Base-by-base conservation (phyloP, 2,888 invertebrate species). In the Leucoma salicis region DNA sequence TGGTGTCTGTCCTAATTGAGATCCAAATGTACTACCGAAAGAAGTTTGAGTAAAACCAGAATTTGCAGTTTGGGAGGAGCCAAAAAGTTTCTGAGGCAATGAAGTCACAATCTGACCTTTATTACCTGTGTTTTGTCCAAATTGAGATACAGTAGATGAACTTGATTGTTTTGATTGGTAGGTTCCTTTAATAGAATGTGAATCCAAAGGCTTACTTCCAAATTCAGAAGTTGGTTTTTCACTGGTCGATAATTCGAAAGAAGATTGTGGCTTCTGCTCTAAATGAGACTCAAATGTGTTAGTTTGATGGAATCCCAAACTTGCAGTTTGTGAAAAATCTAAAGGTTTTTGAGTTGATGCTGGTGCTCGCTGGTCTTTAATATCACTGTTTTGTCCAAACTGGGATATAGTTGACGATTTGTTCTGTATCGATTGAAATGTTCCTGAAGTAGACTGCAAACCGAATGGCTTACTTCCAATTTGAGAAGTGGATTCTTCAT, bases 121-220 rank as follows among this genome's bases (percentile, higher is more conserved):
- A 3, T 7, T 3, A 11, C 13, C 13, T 3, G 13, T 29, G 14
- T 29, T 29, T 12, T 29, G 29, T 3, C 29, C 29, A 13, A 29
- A 13, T 13, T 14, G 12, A 13, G 29, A 29, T 12, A 6, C 13
- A 29, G 29, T 8, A 3, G 29, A 13, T 21, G 21, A 21, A 8
- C 21, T 4, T 5, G 8, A 4, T 4, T 21, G 21, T 21, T 6
- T 21, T 21, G 21, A 21, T 21, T 21, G 21, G 21, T 8, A 21
- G 6, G 18, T 5, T 14, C 32, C 18, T 7, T n/a, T 16, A 7
- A 3, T 12, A 11, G 14, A 15, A 2, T n/a, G 2, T 2, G 31
- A 31, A 6, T 18, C 33, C 12, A 21, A 14, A 8, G 42, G 42
- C 35, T 42, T 42, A 2, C 35, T 14, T 4, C 35, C 35, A 10